Base-by-base conservation (phyloP, 2,113 vertebrate species). In the Setophaga kirtlandii region DNA sequence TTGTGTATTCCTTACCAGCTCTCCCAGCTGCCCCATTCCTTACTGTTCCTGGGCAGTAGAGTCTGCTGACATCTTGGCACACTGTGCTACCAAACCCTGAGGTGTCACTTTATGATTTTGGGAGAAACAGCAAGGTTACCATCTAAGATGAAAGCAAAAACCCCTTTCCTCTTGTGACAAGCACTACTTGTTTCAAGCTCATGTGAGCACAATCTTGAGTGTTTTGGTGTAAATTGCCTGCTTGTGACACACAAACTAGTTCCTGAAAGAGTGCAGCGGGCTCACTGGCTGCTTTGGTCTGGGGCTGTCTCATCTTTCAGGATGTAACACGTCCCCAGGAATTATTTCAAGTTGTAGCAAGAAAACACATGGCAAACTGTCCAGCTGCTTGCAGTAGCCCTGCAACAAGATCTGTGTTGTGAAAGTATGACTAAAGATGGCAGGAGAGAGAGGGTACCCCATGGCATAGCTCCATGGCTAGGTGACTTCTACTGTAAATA, bases 321-420 rank as follows among this genome's bases (percentile, higher is more conserved):
- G 91, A 91, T 94, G 25, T 81, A 84, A 81, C 81, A 91, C 4
- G 0, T 93, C 64, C 56, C 30, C 39, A 77, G 42, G 60, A 94
- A 89, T 92, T 75, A 86, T 71, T 92, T 92, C 80, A 95, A 94
- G 86, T 80, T 87, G 68, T 35, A 83, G 91, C 10, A 30, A 87
- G 52, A 90, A 74, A 90, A 93, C 79, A 87, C 50, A 59, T 42
- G 47, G 64, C 31, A 90, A 90, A 69, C 30, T 67, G 71, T 80
- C 77, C 87, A 78, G 64, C 69, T 93, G 81, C 69, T 78, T 76
- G 64, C 42, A 64, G 63, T 41, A 88, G 55, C 50, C 76, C 52
- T 69, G n/a, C 35, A 55, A 55, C 27, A 81, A 89, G 65, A 78
- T n/a, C 24, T 47, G 44, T 47, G 5, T 41, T 22, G 2, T 83